A percentile compares a stretch with the other conserved stretches of the same genome.
Conservation (phyloP, 2,888 invertebrate genomes). For the Harpalus rubripes region DNA sequence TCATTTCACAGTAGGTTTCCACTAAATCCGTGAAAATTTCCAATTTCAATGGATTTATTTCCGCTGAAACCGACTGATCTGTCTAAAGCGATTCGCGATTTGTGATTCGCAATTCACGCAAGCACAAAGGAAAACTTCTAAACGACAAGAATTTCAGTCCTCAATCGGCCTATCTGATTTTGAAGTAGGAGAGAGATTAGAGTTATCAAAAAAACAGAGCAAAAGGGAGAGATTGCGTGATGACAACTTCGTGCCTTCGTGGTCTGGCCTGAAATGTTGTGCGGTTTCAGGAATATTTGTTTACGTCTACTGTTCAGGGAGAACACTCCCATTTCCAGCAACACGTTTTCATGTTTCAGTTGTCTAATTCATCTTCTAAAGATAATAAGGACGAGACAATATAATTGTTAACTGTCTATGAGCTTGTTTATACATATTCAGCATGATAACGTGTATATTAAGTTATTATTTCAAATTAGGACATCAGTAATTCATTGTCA, state of each 20-base stretch:
- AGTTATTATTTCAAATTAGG: neutral
- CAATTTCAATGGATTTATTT: conserved; percentile 41
- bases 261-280: neutral
- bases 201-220: conserved; percentile 44
- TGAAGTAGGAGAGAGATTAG: conserved; percentile 27
- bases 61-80: conserved; percentile 33
- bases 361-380: neutral
- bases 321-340: neutral
- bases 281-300: conserved; percentile 34
- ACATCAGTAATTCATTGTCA: neutral
- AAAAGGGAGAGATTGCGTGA: neutral
- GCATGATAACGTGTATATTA: neutral
- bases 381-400: neutral
- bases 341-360: conserved; percentile 6
- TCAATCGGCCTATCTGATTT: conserved; percentile 37
- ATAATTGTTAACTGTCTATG: neutral
- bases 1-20: conserved; percentile 18
- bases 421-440: neutral
- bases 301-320: neutral
- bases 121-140: conserved; percentile 52
- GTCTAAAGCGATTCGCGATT: conserved; percentile 36
- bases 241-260: neutral
- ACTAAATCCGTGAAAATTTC: conserved; percentile 48
- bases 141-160: conserved; percentile 32
- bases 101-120: neutral